Evolutionary conservation across 2,797 vertebrate genomes (phyloP).

Genomic region (Mus spretus): DNA sequence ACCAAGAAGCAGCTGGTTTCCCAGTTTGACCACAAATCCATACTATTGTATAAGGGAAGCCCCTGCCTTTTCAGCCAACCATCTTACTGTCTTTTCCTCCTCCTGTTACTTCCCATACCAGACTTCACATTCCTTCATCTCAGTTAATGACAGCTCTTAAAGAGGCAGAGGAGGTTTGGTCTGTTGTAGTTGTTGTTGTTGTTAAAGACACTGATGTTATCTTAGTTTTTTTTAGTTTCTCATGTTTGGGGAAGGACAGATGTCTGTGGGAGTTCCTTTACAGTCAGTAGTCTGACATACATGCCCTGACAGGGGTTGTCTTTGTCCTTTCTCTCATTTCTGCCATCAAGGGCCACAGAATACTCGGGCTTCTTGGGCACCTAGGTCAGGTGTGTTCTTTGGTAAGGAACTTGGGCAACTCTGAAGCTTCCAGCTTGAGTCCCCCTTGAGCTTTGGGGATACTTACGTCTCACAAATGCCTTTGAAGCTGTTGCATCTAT

Average conservation of each 20-base stretch:
- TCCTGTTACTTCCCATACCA: neutral
- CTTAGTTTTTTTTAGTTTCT: neutral
- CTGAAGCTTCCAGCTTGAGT: neutral
- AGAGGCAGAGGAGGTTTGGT: neutral
- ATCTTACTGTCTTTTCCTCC: neutral
- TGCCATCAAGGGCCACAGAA: neutral
- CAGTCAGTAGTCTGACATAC: too few relatives aligned
- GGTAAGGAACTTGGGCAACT: neutral
- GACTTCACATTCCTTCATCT: neutral
- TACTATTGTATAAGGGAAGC: constrained; percentile 57
- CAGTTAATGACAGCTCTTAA: too few relatives aligned
- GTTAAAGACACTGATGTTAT: neutral
- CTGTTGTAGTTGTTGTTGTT: too few relatives aligned
- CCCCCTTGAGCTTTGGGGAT: neutral
- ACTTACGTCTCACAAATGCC: neutral
- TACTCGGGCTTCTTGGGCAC: neutral
- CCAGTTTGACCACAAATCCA: constrained; percentile 85
- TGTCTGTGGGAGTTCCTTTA: neutral
- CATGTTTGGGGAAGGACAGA: neutral
- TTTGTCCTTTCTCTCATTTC: neutral
- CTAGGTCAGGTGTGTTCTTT: neutral
- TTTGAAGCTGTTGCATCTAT: neutral
- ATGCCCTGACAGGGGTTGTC: neutral
- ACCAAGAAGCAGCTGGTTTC: constrained; percentile 88
- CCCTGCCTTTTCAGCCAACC: constrained; percentile 41